A percentile compares a stretch with the other conserved stretches of the same genome.
Evolutionary conservation across 2,113 vertebrate genomes (phyloP).

Genomic region (Hemicordylus capensis): DNA sequence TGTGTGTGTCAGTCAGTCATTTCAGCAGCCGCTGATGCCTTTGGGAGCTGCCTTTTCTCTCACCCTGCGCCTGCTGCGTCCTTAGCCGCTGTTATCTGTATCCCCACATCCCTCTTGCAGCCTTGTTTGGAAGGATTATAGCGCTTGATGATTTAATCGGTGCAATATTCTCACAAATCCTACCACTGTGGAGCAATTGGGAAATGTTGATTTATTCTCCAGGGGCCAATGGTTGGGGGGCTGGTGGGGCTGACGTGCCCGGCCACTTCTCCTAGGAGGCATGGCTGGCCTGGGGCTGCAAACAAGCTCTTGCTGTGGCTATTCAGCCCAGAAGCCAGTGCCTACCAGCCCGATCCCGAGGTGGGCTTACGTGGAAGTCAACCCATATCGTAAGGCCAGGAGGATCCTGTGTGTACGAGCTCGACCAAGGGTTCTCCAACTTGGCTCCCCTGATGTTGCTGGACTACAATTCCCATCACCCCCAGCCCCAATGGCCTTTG

Average conservation of each 20-base stretch:
- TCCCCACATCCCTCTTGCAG: constrained; percentile 46
- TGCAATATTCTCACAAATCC: constrained; percentile 76
- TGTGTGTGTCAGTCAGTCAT: rapidly evolving
- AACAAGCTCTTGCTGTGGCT: constrained; percentile 22
- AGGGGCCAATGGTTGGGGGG: constrained; percentile 65
- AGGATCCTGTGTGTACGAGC: no score
- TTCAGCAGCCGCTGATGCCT: not conserved
- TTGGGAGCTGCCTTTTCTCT: constrained; percentile 2
- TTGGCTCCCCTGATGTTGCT: no score
- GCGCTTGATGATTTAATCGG: constrained; percentile 78
- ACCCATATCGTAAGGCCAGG: no score
- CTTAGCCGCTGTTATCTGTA: constrained; percentile 9
- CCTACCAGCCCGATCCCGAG: no score
- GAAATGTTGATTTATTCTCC: constrained; percentile 73
- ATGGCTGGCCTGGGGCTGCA: constrained; percentile 10
- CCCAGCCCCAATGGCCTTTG: no score
- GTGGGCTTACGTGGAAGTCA: no score
- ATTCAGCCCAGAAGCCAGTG: no score
- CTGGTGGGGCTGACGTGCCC: constrained; percentile 34
- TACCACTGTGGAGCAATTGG: constrained; percentile 61
- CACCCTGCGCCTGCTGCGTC: constrained; percentile 52
- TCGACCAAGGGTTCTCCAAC: no score
- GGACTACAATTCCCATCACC: no score
- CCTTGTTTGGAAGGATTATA: constrained; percentile 60
- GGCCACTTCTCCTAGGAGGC: constrained; percentile 40